Evolutionary conservation across 2,113 vertebrate species (phyloP), one percentile per base, ranked within the genome.

Genomic region (Acrocephalus arundinaceus): DNA sequence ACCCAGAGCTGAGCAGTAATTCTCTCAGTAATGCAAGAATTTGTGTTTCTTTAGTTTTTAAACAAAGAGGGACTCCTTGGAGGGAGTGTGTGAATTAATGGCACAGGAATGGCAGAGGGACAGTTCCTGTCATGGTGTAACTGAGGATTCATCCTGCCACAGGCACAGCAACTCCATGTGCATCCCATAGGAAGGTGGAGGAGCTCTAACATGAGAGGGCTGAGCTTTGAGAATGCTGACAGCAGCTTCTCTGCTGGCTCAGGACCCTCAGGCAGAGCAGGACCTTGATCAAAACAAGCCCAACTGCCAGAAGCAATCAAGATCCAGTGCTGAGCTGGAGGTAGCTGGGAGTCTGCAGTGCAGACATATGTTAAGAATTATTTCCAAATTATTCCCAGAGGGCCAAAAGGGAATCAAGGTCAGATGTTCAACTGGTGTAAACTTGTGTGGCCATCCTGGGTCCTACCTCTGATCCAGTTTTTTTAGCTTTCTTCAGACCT

Each of bases 101-200:
- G 33, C 39, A 13, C 0, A 2, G 52, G 73, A 30, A 9, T 21
- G 31, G 48, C 31, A 39, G 25, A 49, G 27, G n/a, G 57, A 52
- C 46, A 13, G 45, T 1, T 84, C 23, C 24, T 41, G 45, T 0
- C 15, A 58, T 25, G 7, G 1, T 25, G 1, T 20, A 51, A 21
- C 16, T 9, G 62, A 33, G 62, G 28, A 28, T 21, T 54, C 39
- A 55, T 45, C 73, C 80, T 91, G 59, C 63, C 30, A 13, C 0
- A 0, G 27, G 12, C 54, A 73, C 65, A 25, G 55, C 55, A 51
- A 37, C 18, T 59, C 58, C 73, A 48, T 71, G 54, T 41, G 7
- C 5, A 14, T 15, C 81, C 22, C 22, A 5, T 0, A 1, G 73
- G 68, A 67, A 52, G 0, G 0, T 16, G 35, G 58, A 51, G 41